These are phyloP conservation scores for Polymixis lichenea DNA, from an alignment of 2,888 invertebrate species.

Conservation along the genomic window DNA sequence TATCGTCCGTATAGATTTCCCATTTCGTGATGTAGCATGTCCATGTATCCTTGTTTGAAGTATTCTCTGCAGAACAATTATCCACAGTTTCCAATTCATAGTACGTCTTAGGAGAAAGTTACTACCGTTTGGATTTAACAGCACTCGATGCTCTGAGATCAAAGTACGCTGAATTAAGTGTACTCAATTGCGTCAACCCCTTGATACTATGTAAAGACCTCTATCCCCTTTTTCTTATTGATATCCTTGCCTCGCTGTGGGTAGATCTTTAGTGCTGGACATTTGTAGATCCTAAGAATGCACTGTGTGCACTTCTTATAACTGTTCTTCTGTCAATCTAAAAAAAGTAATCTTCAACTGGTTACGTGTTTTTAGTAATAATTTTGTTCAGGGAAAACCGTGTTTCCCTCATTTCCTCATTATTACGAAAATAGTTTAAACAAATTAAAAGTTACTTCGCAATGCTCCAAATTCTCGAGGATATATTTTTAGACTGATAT, in stretches of 20 bases:
- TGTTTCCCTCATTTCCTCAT: neutral
- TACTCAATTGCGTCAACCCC: constrained; percentile 59
- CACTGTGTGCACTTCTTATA: constrained; percentile 1
- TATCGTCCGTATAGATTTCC: too few species aligned
- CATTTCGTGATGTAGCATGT: neutral
- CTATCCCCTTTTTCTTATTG: constrained; percentile 28
- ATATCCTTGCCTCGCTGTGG: constrained; percentile 30
- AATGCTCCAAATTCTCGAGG: neutral
- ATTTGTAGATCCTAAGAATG: constrained; percentile 42
- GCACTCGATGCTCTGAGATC: constrained; percentile 47
- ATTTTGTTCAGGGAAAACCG: neutral
- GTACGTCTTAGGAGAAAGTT: constrained; percentile 15
- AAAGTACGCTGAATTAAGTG: constrained; percentile 58
- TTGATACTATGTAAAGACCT: constrained; percentile 35
- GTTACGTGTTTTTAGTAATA: neutral
- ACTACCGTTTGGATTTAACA: constrained; percentile 37
- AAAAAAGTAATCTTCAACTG: neutral
- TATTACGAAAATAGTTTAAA: neutral
- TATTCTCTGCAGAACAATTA: constrained; percentile 26
- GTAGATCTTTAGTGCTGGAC: constrained; percentile 23
- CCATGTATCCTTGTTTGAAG: constrained; percentile 17
- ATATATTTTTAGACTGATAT: neutral
- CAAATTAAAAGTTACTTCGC: neutral
- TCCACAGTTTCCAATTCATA: constrained; percentile 15
- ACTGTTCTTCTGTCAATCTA: neutral